These are phyloP conservation scores for Nannobrachium achirus DNA, from an alignment of 2,113 vertebrate species.

Conservation along the genomic window DNA sequence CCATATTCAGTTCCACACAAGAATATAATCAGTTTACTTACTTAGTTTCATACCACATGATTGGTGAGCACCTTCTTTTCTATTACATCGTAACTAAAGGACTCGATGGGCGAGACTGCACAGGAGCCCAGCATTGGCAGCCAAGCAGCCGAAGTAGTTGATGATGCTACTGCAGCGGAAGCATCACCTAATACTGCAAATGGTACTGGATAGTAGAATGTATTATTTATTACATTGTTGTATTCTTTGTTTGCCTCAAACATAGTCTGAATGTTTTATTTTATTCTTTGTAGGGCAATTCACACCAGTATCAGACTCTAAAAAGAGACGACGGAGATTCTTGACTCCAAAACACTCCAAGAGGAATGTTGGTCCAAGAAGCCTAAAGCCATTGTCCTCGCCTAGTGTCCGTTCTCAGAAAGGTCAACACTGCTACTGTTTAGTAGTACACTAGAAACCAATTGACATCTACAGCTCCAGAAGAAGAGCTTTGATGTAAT, in stretches of 20 bases:
- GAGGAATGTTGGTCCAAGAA: slow-evolving; percentile 44
- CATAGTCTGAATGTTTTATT: not conserved
- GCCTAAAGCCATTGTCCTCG: slow-evolving; percentile 39
- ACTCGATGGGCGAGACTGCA: slow-evolving; percentile 18
- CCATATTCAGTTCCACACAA: not conserved
- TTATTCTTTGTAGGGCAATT: slow-evolving; percentile 36
- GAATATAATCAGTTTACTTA: not conserved
- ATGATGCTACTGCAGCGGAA: slow-evolving; percentile 44
- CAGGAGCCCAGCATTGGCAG: slow-evolving; percentile 5
- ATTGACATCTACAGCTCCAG: not conserved
- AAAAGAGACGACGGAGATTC: slow-evolving; percentile 68
- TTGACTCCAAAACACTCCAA: slow-evolving; percentile 54
- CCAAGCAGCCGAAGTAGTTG: not conserved
- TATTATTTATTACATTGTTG: not conserved
- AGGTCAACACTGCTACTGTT: slow-evolving; percentile 55
- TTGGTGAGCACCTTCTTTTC: not conserved
- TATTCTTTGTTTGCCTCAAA: not conserved
- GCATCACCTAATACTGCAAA: slow-evolving; percentile 20
- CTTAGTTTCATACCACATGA: not conserved
- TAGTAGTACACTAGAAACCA: not conserved
- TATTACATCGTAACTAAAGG: not conserved
- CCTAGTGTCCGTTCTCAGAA: slow-evolving; percentile 59
- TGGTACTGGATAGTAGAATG: slow-evolving; percentile 31
- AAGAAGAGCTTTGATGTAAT: not conserved
- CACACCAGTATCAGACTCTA: slow-evolving; percentile 28